Evolutionary conservation across 2,113 vertebrate species (phyloP).

Genomic region (Empidonax traillii): DNA sequence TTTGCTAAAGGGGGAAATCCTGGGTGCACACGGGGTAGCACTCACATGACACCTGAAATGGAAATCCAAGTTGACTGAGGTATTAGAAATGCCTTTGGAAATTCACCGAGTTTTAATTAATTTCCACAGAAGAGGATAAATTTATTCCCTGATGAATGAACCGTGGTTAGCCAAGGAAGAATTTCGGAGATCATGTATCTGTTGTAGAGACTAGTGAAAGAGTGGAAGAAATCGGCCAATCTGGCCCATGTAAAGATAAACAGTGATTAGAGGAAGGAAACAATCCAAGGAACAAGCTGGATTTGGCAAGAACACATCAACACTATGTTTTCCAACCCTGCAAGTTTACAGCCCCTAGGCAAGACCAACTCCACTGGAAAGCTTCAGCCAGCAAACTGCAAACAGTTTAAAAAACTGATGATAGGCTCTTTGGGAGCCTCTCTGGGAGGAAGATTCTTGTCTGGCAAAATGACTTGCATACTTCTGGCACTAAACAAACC

Average conservation of each 20-base stretch:
- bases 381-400: slow-evolving; percentile 47
- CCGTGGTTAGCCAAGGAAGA: slow-evolving; percentile 10
- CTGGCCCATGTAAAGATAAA: slow-evolving; percentile 64
- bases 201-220: slow-evolving; percentile 31
- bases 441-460: slow-evolving; percentile 14
- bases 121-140: neutral
- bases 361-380: slow-evolving; percentile 54
- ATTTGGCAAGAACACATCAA: slow-evolving; percentile 52
- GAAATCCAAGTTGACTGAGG: neutral
- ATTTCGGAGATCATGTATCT: slow-evolving; percentile 42
- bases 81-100: neutral
- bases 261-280: slow-evolving; percentile 67
- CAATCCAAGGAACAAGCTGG: slow-evolving; percentile 65
- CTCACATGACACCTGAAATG: neutral
- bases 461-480: slow-evolving; percentile 35
- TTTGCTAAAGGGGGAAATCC: neutral
- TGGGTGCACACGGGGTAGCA: fast-evolving
- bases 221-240: slow-evolving; percentile 57
- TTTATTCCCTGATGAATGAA: slow-evolving; percentile 41
- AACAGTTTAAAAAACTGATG: slow-evolving; percentile 29
- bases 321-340: slow-evolving; percentile 54
- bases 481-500: slow-evolving; percentile 38
- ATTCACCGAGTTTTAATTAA: neutral
- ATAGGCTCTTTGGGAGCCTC: slow-evolving; percentile 44
- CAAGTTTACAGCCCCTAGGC: slow-evolving; percentile 60